Percentiles rank a stretch among this genome's conserved stretches.
phyloP scores from a whole-genome alignment of 2,113 vertebrate genomes.

The Lasiurus borealis region DNA sequence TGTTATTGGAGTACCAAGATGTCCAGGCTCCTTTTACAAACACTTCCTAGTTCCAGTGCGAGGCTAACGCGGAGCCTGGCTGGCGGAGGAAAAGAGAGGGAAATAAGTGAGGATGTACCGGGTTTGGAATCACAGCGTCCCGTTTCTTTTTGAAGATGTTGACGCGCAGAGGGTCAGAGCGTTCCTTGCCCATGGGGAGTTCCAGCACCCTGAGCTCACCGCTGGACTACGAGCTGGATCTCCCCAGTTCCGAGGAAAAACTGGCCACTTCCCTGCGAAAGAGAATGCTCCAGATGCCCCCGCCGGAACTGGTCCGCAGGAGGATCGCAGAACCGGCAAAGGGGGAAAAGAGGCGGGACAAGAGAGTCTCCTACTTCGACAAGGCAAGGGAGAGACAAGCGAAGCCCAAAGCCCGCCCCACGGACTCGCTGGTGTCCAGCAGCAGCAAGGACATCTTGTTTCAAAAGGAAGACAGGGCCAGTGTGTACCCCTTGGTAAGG shows the following conservation, averaged over 20 bases:
- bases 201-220: neutral
- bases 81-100: neutral
- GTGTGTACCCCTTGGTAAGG: slow-evolving; percentile 90
- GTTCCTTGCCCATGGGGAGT: too few species aligned
- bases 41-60: neutral
- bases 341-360: fast-evolving
- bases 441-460: slow-evolving; percentile 86
- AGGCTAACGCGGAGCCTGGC: neutral
- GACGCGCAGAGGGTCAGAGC: too few species aligned
- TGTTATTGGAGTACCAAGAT: neutral
- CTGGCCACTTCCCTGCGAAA: neutral
- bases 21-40: neutral
- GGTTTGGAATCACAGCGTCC: neutral
- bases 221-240: neutral
- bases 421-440: slow-evolving; percentile 86
- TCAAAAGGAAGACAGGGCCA: slow-evolving; percentile 4
- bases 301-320: fast-evolving
- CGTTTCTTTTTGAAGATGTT: too few species aligned
- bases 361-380: fast-evolving
- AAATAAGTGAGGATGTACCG: neutral
- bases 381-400: neutral
- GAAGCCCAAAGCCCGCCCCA: neutral
- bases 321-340: too few species aligned
- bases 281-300: fast-evolving
- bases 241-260: neutral